Evolutionary conservation across 2,113 vertebrate genomes (phyloP), one percentile per base, ranked within the genome.

Genomic region (Heterotis niloticus): DNA sequence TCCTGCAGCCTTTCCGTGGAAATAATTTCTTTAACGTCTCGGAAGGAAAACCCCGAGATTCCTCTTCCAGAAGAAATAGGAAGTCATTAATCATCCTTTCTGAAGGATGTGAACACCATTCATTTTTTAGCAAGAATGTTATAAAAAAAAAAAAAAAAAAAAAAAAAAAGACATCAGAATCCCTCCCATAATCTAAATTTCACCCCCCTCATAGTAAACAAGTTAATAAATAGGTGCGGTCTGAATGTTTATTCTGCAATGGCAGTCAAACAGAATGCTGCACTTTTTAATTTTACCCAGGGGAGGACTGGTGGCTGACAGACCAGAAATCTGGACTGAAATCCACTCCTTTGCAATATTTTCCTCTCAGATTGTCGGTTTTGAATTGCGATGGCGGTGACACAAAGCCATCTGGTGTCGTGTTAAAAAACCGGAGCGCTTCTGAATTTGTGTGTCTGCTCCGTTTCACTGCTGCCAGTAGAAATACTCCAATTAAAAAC

Each of bases 101-200:
- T 24, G 23, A 5, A 24, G 13, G 16, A 72, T 26, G 23, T 54
- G 57, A 28, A 10, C 20, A 23, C n/a, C 12, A 56, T 13, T 73
- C 26, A 73, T 71, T 71, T n/a, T 24, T 71, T 34, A 74, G 71
- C 57, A n/a, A 44, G 34, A 44, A 44, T 7, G 34, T 44, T 44
- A 44, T 4, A 44, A 44, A 44, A 44, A 44, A 44, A 44, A 44
- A 44, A 44, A 44, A 44, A 44, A 56, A 9, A 56, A 16, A 57
- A 74, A 57, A 74, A 57, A 12, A 74, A 26, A 1, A 26, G n/a
- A 24, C 56, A 74, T 56, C 71, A 14, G 13, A 74, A 59, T 14
- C 13, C 23, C 92, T 89, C 88, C 84, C 10, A 85, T 85, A 85
- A 81, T 76, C 28, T 60, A n/a, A 13, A 14, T 57, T 51, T 75